phyloP scores from a whole-genome alignment of 2,888 invertebrate species.

The Dione vanillae region DNA sequence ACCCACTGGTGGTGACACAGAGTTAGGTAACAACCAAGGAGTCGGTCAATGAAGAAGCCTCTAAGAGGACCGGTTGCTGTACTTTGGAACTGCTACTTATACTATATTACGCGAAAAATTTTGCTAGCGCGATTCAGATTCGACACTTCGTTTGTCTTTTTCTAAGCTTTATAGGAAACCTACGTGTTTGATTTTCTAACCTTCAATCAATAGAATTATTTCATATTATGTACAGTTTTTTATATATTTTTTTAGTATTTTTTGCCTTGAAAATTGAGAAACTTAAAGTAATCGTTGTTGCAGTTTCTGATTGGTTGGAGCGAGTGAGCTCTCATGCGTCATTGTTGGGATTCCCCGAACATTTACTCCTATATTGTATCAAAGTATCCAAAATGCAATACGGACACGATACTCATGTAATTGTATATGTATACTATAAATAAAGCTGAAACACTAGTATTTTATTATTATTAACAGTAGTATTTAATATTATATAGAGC shows the following conservation, averaged over 20 bases:
- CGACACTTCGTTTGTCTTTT: neutral
- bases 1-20: neutral
- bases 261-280: neutral
- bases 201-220: neutral
- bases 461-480: too few species aligned
- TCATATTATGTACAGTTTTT: neutral
- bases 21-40: conserved; percentile 21
- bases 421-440: neutral
- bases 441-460: neutral
- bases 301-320: conserved; percentile 4
- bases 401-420: neutral
- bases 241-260: neutral
- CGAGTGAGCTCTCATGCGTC: neutral
- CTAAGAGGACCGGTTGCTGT: neutral
- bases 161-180: neutral
- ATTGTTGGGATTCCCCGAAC: conserved; percentile 15
- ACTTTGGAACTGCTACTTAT: neutral
- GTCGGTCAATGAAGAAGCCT: conserved; percentile 25
- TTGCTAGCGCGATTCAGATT: conserved; percentile 15
- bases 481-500: too few species aligned
- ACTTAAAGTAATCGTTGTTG: neutral
- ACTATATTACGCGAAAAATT: neutral
- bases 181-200: neutral
- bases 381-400: too few species aligned
- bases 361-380: too few species aligned